These are phyloP conservation scores for Halcyon senegalensis DNA, from an alignment of 2,113 vertebrate species.

Conservation along the genomic window DNA sequence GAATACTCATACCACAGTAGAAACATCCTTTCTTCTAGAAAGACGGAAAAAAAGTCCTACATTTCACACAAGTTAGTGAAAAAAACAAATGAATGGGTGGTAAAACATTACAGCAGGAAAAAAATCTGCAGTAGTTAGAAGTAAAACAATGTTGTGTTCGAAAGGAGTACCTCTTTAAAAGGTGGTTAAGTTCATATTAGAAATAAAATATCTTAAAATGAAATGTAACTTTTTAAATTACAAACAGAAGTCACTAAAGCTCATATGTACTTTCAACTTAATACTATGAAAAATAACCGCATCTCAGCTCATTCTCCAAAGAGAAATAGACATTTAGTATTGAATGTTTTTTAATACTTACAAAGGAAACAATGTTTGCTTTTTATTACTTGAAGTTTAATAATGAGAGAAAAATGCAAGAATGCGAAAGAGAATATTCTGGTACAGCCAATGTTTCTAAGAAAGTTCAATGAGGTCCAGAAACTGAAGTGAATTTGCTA, in stretches of 20 bases:
- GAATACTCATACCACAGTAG: neutral
- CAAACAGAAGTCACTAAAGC: constrained; percentile 27
- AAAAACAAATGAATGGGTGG: neutral
- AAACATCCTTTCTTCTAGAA: neutral
- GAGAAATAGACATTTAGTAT: neutral
- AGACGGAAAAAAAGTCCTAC: neutral
- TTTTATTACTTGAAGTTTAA: constrained; percentile 1
- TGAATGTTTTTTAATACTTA: neutral
- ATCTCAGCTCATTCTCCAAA: neutral
- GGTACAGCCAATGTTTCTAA: neutral
- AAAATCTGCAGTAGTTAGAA: neutral
- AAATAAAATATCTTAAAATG: constrained; percentile 12
- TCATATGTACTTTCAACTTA: constrained; percentile 25
- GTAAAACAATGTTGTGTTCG: neutral
- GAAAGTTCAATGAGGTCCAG: constrained; percentile 14
- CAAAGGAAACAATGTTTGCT: constrained; percentile 39
- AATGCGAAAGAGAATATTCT: constrained; percentile 49
- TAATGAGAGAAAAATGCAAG: constrained; percentile 16
- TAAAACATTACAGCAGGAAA: neutral
- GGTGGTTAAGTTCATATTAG: neutral
- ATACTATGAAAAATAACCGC: neutral
- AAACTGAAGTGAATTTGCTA: neutral
- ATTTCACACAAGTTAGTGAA: neutral
- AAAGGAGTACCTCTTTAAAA: constrained; percentile 26
- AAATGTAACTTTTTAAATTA: constrained; percentile 35